Evolutionary conservation across 2,888 invertebrate species (phyloP), one percentile per base, ranked within the genome.

Genomic region (Sphinx pinastri): DNA sequence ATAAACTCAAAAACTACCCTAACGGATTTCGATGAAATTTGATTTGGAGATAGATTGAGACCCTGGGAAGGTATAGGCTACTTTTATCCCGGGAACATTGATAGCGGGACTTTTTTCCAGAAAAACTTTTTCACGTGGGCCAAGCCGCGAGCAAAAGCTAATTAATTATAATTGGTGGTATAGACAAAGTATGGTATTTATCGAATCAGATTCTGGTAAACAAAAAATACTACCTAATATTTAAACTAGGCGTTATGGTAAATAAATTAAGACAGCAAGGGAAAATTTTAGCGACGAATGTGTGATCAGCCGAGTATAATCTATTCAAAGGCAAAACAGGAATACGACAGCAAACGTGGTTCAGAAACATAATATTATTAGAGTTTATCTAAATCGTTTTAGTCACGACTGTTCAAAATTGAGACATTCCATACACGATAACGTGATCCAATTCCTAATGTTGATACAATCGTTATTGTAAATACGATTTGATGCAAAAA

Each of bases 381-480:
- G 63, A 47, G 19, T 49, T 63, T 49, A 63, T 63, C 47, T 13
- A 63, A 13, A n/a, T 16, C 25, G 63, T 19, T 19, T 47, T 49
- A 57, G 72, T 75, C 74, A 77, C 76, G 76, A 75, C 67, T 72
- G 63, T 68, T 67, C 72, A 45, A 58, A 76, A 81, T 81, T 76
- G 70, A 80, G 80, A 76, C 77, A 80, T 81, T 63, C 63, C 19
- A 19, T 69, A 72, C 69, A 71, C 72, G 67, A 70, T 71, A 79
- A 77, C 78, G 76, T 76, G 80, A 80, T 76, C 70, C 72, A 71
- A 74, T 77, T 75, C 74, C 74, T 71, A 73, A 72, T 47, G 45
- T 60, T n/a, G n/a, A 47, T 47, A 60, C 60, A 47, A 49, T 63
- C 19, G 19, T 19, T 63, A 63, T 49, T 12, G 47, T 63, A 49